Percentiles rank a stretch among this genome's conserved stretches.
phyloP scores from a whole-genome alignment of 2,113 vertebrate genomes.

The Siniperca chuatsi region DNA sequence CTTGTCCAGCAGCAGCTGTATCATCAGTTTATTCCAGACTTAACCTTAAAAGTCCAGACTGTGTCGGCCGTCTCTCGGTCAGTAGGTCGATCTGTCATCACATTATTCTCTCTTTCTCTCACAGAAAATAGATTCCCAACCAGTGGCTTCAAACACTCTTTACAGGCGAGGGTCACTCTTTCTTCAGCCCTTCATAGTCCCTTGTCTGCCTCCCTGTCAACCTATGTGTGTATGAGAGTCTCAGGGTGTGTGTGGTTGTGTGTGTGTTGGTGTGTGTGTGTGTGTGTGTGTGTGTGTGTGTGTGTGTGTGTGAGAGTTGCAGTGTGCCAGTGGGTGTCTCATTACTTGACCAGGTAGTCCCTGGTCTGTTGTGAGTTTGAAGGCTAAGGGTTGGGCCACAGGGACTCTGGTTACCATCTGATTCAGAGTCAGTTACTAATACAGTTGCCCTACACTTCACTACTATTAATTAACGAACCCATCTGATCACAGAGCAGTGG shows the following conservation, averaged over 20 bases:
- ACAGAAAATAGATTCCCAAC: slow-evolving; percentile 16
- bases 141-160: background rate
- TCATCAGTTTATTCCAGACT: background rate
- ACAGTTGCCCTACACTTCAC: slow-evolving; percentile 49
- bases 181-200: background rate
- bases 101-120: slow-evolving; percentile 6
- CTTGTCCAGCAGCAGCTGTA: slow-evolving; percentile 7
- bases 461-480: slow-evolving; percentile 65
- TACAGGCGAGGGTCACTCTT: background rate
- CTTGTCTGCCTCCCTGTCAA: slow-evolving; percentile 27
- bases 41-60: slow-evolving; percentile 5
- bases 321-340: slow-evolving; percentile 70
- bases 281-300: too few species aligned
- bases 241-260: slow-evolving; percentile 6
- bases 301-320: background rate
- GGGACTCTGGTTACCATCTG: slow-evolving; percentile 77
- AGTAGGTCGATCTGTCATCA: slow-evolving; percentile 32
- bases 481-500: slow-evolving; percentile 72
- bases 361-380: slow-evolving; percentile 58
- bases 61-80: background rate
- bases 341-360: slow-evolving; percentile 79
- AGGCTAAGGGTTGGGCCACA: slow-evolving; percentile 30
- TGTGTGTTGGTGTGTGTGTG: background rate
- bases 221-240: slow-evolving; percentile 1
- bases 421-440: slow-evolving; percentile 69